Conservation (phyloP, 2,888 invertebrate genomes). For the Macropis europaea region DNA sequence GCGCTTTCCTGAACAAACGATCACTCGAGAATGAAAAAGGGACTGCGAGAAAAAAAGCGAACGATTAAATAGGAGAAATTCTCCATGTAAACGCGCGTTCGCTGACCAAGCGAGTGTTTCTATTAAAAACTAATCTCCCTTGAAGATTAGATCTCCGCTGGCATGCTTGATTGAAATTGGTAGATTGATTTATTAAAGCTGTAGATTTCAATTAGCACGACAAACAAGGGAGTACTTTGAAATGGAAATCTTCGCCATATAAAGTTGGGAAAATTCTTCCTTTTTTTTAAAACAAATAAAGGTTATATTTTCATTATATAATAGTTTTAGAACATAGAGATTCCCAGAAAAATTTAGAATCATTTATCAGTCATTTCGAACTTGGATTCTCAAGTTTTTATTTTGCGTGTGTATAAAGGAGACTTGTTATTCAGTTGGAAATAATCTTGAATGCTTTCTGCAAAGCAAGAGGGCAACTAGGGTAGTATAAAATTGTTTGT, state of each 20-base stretch:
- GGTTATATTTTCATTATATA: too few species aligned
- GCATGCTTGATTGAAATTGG: neutral
- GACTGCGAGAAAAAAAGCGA: neutral
- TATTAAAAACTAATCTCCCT: conserved; percentile 22
- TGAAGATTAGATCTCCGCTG: neutral
- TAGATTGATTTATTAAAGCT: neutral
- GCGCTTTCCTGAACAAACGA: neutral
- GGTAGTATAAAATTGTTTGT: too few species aligned
- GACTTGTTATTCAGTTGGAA: too few species aligned
- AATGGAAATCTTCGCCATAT: neutral
- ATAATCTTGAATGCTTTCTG: too few species aligned
- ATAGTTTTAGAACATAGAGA: too few species aligned
- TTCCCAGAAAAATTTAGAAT: too few species aligned
- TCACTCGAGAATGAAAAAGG: neutral
- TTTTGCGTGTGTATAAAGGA: too few species aligned
- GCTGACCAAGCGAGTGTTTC: neutral
- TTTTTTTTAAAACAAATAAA: too few species aligned
- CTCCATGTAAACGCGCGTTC: neutral
- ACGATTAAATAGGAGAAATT: conserved; percentile 15
- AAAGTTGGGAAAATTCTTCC: neutral
- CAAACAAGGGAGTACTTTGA: neutral
- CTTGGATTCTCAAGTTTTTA: too few species aligned
- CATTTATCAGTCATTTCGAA: too few species aligned
- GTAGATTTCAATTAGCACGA: neutral
- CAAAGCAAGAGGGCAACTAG: too few species aligned